Conservation (phyloP, 2,113 vertebrate genomes). For the Tragelaphus imberbis region DNA sequence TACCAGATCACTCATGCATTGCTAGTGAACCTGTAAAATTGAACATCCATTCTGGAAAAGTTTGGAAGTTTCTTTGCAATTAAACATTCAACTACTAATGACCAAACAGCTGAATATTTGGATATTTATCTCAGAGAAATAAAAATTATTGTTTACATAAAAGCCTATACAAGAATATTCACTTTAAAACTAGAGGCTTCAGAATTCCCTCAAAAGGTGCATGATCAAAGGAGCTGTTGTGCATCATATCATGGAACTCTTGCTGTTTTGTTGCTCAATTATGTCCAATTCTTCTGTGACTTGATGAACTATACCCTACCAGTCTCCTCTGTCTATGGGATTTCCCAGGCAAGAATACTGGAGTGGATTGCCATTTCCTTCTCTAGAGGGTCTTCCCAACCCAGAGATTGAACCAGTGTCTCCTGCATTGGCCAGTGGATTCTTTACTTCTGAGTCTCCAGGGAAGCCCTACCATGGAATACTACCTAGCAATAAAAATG, state of each 20-base stretch:
- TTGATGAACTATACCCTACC: not conserved
- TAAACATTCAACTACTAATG: not conserved
- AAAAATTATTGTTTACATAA: not conserved
- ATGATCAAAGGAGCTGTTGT: not conserved
- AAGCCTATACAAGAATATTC: not conserved
- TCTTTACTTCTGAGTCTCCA: not conserved
- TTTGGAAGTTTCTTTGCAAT: not conserved
- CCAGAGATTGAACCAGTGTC: not conserved
- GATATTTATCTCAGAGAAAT: not conserved
- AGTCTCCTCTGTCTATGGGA: not conserved
- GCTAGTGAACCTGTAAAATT: not conserved
- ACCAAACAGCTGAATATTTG: not conserved
- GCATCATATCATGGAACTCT: not conserved
- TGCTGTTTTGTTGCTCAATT: not conserved
- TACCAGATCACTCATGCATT: not conserved
- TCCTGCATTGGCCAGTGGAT: not conserved
- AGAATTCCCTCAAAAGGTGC: not conserved
- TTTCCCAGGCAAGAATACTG: not conserved
- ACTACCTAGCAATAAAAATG: not conserved
- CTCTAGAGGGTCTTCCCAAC: not conserved
- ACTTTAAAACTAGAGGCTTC: not conserved
- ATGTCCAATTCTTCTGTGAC: not conserved
- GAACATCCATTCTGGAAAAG: not conserved
- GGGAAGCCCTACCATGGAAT: not conserved
- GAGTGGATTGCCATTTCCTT: not conserved